Conservation (phyloP, 2,888 invertebrate species). For the Lamproptera curius region DNA sequence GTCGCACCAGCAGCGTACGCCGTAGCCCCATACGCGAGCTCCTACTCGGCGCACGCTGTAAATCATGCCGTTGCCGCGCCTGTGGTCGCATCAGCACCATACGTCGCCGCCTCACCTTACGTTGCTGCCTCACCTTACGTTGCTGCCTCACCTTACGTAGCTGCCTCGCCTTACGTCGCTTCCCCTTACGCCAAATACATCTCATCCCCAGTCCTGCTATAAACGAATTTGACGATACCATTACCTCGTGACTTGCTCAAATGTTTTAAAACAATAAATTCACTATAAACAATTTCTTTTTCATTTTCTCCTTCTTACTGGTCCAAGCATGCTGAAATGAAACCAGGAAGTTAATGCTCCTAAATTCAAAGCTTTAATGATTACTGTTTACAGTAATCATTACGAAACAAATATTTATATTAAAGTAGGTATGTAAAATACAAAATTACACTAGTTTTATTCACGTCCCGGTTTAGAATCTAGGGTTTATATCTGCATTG, state of each 20-base stretch:
- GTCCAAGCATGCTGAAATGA: too few species aligned
- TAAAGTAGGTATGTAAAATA: too few species aligned
- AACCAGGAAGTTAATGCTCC: too few species aligned
- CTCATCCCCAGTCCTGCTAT: slow-evolving; percentile 42
- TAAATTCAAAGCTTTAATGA: too few species aligned
- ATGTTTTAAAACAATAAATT: slow-evolving; percentile 18
- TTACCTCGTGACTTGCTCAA: slow-evolving; percentile 73
- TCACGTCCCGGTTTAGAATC: too few species aligned
- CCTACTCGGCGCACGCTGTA: slow-evolving; percentile 85
- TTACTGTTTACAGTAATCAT: too few species aligned
- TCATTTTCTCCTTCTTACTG: too few species aligned
- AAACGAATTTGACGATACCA: slow-evolving; percentile 67
- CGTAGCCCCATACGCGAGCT: slow-evolving; percentile 85
- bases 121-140: slow-evolving; percentile 23
- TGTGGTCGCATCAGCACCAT: slow-evolving; percentile 57
- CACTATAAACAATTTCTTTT: too few species aligned
- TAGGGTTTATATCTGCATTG: too few species aligned
- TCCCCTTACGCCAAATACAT: slow-evolving; percentile 34
- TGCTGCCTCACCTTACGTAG: slow-evolving; percentile 31
- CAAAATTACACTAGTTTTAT: too few species aligned
- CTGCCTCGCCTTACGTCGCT: slow-evolving; percentile 37
- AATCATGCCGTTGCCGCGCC: slow-evolving; percentile 87
- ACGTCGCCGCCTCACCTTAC: slow-evolving; percentile 37
- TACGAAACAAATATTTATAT: too few species aligned
- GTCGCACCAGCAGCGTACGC: slow-evolving; percentile 81